Conservation (phyloP, 2,888 invertebrate genomes). For the Xestobium rufovillosum region DNA sequence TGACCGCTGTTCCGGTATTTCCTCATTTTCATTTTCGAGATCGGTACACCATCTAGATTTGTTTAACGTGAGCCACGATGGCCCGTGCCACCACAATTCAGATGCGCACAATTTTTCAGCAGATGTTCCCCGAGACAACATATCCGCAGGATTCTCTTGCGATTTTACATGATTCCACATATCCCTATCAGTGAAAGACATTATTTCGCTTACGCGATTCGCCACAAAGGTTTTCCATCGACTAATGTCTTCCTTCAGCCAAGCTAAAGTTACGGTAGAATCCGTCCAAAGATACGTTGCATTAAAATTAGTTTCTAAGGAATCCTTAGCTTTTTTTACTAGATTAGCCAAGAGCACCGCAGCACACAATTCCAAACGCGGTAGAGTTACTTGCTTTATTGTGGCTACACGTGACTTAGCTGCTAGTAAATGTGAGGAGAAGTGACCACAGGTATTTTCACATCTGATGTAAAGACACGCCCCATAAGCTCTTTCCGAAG, state of each 20-base stretch:
- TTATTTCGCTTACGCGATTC: constrained; percentile 4
- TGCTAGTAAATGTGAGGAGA: constrained; percentile 9
- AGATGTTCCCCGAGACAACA: constrained; percentile 10
- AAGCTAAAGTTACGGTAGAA: constrained; percentile 10
- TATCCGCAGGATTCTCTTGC: too few species aligned
- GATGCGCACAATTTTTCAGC: too few species aligned
- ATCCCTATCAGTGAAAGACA: constrained; percentile 4
- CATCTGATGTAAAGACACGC: constrained; percentile 17
- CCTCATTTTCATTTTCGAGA: too few species aligned
- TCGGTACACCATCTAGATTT: too few species aligned
- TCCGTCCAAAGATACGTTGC: constrained; percentile 12
- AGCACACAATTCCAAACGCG: too few species aligned
- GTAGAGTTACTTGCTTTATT: constrained; percentile 12
- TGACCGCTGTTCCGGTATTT: too few species aligned
- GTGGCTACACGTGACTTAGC: constrained; percentile 15
- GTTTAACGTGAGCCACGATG: too few species aligned
- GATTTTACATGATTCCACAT: constrained; percentile 8
- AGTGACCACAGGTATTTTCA: constrained; percentile 6
- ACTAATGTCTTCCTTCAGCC: constrained; percentile 1
- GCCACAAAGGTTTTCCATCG: constrained; percentile 5
- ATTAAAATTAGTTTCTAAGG: constrained; percentile 4
- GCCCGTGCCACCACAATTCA: too few species aligned
- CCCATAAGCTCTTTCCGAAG: constrained; percentile 15
- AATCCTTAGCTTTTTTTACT: constrained; percentile 1
- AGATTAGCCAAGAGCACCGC: constrained; percentile 10